These are phyloP conservation scores for Ceratosolen fusciceps DNA, from an alignment of 1,140 invertebrate genomes.

Conservation along the genomic window DNA sequence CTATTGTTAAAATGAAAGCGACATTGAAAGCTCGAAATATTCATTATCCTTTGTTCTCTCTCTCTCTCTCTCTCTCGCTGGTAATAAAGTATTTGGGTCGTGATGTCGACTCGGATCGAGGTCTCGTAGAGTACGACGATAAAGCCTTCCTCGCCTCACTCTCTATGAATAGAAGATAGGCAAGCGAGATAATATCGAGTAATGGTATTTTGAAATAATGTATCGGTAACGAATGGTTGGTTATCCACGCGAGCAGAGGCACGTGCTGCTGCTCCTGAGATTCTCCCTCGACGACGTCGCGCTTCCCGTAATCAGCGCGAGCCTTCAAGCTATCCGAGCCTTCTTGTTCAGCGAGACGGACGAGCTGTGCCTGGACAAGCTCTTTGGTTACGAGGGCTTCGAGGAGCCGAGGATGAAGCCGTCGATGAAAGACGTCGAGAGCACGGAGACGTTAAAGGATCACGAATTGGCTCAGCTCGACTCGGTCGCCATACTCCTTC, in stretches of 20 bases:
- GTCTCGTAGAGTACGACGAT: too few relatives aligned
- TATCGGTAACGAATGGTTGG: too few relatives aligned
- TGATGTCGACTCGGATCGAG: too few relatives aligned
- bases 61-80: too few relatives aligned
- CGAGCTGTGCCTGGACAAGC: conserved; percentile 81
- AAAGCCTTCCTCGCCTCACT: too few relatives aligned
- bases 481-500: conserved; percentile 79
- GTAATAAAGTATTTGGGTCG: too few relatives aligned
- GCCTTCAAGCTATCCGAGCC: conserved; percentile 80
- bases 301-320: conserved; percentile 79
- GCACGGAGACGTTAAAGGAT: conserved; percentile 83
- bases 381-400: conserved; percentile 74
- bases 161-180: too few relatives aligned
- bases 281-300: conserved; percentile 89
- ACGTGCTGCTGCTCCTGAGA: conserved; percentile 84
- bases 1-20: too few relatives aligned
- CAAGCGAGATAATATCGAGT: too few relatives aligned
- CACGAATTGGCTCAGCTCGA: conserved; percentile 85
- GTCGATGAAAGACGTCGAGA: conserved; percentile 77
- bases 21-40: too few relatives aligned
- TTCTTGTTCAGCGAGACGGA: conserved; percentile 83
- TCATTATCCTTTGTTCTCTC: too few relatives aligned
- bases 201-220: too few relatives aligned
- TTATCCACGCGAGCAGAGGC: conserved; percentile 72
- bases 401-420: conserved; percentile 69